Evolutionary conservation across 1,140 invertebrate genomes (phyloP), one percentile per base, ranked within the genome.

Genomic region (Cotesia chilonis): DNA sequence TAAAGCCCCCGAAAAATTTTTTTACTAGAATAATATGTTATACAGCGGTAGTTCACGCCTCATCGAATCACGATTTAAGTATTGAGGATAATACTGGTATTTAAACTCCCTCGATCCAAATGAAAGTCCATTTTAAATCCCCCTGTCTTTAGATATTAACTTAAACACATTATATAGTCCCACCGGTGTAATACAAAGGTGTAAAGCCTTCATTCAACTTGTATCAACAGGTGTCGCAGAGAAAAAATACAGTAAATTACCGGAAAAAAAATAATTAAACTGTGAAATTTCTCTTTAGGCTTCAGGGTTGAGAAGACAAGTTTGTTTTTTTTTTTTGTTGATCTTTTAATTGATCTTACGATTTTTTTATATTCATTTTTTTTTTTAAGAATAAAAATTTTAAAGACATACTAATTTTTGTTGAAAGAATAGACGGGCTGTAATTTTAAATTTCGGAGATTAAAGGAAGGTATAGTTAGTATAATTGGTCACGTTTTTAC

Each of bases 41-140:
- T 72, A 67, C 61, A 72, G 57, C 47, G 38, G 68, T 70, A 38
- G 68, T 63, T 47, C 41, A 70, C 63, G 70, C 64, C 64, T 72
- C 70, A 72, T 72, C 63, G 70, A 66, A 63, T 57, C 66, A 57
- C 36, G 9, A 64, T 64, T 37, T 3, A 47, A 36, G n/a, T 35
- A 28, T 14, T 37, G n/a, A 37, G 5, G 36, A 37, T 14, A 28
- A 38, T 41, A 37, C 61, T 64, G 61, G 36, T 47, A 36, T 41
- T 41, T 64, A 64, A n/a, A 14, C 36, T 59, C 57, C 57, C 57
- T 28, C 20, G 20, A 28, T 59, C 14, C 6, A 14, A 17, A 55
- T 55, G 14, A 59, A 59, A 59, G 20, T 20, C 57, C 60, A 57
- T 57, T 57, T 57, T 17, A 17, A n/a, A 20, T 20, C 54, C 20